phyloP scores from a whole-genome alignment of 2,888 invertebrate genomes.

The Amblyjoppa fuscipennis region DNA sequence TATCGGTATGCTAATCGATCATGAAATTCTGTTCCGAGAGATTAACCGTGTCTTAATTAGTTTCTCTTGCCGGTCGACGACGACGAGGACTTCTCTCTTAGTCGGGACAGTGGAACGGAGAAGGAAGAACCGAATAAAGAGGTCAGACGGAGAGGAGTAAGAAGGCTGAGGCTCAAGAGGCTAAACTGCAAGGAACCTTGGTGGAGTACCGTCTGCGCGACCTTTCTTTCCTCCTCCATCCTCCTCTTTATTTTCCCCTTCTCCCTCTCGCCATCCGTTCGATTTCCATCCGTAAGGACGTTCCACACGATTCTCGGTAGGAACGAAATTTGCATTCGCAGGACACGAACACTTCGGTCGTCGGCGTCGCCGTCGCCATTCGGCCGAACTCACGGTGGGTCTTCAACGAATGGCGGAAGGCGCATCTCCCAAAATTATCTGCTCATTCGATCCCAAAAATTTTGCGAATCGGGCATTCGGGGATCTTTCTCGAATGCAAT shows the following conservation, averaged over 20 bases:
- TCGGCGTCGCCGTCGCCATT: conserved; percentile 33
- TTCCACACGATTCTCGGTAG: conserved; percentile 74
- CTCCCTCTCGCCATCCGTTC: conserved; percentile 53
- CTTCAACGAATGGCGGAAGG: conserved; percentile 26
- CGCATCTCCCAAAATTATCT: conserved; percentile 23
- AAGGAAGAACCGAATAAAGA: conserved; percentile 20
- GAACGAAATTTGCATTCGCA: conserved; percentile 72
- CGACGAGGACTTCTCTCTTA: conserved; percentile 62
- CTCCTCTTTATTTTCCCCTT: conserved; percentile 53
- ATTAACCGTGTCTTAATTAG: conserved; percentile 83
- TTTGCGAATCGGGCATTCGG: conserved; percentile 44
- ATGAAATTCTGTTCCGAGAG: conserved; percentile 78
- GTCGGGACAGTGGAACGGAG: conserved; percentile 42
- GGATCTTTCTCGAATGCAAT: neutral
- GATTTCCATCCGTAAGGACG: conserved; percentile 74
- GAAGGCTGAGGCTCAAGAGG: conserved; percentile 54
- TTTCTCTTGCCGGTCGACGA: conserved; percentile 75
- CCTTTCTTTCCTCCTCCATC: conserved; percentile 58
- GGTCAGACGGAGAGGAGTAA: conserved; percentile 17
- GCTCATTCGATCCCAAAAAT: conserved; percentile 49
- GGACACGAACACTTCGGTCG: conserved; percentile 66
- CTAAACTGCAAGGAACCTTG: conserved; percentile 59
- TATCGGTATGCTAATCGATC: conserved; percentile 82
- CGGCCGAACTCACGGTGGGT: conserved; percentile 29
- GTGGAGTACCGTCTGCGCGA: conserved; percentile 62